phyloP scores from a whole-genome alignment of 2,113 vertebrate genomes.

The Sinocyclocheilus rhinocerous region DNA sequence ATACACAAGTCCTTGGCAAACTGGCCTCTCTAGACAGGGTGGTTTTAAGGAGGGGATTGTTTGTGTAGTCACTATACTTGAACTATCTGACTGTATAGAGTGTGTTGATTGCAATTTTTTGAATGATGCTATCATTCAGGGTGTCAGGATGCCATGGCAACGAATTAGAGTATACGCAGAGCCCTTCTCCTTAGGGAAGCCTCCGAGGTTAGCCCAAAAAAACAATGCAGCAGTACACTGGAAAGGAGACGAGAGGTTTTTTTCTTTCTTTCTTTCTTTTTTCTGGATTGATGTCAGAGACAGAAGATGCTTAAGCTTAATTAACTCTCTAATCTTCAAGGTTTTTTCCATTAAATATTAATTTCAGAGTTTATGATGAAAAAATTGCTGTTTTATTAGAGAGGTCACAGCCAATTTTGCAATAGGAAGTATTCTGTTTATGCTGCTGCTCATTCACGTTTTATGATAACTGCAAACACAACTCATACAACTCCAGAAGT shows the following conservation, averaged over 20 bases:
- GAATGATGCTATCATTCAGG: conserved; percentile 9
- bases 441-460: neutral
- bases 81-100: neutral
- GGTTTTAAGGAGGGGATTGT: conserved; percentile 59
- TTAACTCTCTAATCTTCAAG: neutral
- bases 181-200: neutral
- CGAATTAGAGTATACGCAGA: neutral
- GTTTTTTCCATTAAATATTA: neutral
- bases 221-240: neutral
- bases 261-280: neutral
- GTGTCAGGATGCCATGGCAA: neutral
- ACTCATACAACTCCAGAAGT: neutral
- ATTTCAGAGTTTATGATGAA: neutral
- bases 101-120: neutral
- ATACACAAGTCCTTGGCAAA: conserved; percentile 66
- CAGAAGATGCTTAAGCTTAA: neutral
- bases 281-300: neutral
- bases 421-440: neutral
- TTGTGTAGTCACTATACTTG: conserved; percentile 30
- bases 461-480: neutral
- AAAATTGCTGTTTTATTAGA: neutral
- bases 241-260: neutral
- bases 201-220: conserved; percentile 1
- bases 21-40: conserved; percentile 65
- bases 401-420: neutral